phyloP scores from a whole-genome alignment of 2,888 invertebrate species.

The Empis stercorea region DNA sequence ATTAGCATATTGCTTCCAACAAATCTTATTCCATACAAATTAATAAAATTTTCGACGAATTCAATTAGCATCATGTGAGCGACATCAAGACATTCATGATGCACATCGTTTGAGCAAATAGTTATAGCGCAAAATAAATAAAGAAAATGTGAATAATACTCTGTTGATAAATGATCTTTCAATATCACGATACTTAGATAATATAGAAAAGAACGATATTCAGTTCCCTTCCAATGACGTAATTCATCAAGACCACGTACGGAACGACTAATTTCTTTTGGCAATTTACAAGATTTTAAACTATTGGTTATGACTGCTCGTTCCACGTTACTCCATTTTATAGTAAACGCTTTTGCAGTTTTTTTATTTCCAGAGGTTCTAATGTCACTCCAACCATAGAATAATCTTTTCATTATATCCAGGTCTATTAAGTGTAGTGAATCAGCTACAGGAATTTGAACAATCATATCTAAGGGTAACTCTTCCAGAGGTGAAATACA shows the following conservation, averaged over 20 bases:
- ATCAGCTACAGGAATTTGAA: not conserved
- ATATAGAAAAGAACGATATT: no score
- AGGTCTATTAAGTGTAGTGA: conserved; percentile 2
- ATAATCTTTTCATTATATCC: not conserved
- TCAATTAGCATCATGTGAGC: no score
- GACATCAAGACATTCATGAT: no score
- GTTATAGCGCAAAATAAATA: no score
- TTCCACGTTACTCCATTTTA: not conserved
- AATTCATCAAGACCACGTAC: no score
- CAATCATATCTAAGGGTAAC: not conserved
- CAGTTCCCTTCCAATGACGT: no score
- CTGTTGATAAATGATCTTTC: no score
- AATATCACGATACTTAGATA: no score
- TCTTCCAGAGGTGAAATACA: not conserved
- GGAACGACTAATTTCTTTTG: not conserved
- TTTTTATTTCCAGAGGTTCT: not conserved
- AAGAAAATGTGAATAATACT: no score
- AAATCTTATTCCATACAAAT: no score
- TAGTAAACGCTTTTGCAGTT: not conserved
- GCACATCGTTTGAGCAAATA: not conserved
- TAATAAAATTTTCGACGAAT: no score
- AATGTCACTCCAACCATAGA: not conserved
- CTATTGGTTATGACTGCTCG: not conserved
- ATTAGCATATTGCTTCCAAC: no score
- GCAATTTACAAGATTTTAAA: not conserved